phyloP scores from a whole-genome alignment of 2,113 vertebrate genomes.

The Oncorhynchus mykiss region DNA sequence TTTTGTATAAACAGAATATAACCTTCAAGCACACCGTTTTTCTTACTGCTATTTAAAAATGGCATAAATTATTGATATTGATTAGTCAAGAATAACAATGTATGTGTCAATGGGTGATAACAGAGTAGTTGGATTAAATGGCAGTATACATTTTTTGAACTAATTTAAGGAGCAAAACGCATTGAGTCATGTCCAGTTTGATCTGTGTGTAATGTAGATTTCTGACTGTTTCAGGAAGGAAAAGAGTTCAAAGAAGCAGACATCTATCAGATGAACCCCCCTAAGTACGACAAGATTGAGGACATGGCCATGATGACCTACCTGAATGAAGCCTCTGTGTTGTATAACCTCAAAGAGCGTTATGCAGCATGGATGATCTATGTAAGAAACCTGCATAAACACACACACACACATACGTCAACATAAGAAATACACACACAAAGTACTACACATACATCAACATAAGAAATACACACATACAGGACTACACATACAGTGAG shows the following conservation, averaged over 20 bases:
- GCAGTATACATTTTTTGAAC: too few species aligned
- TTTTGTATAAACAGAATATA: too few species aligned
- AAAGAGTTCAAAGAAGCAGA: constrained; percentile 7
- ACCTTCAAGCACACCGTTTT: too few species aligned
- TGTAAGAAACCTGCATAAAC: constrained; percentile 62
- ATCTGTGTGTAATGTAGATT: too few species aligned
- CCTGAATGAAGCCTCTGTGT: constrained; percentile 80
- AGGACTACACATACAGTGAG: too few species aligned
- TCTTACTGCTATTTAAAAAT: too few species aligned
- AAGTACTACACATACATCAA: not conserved
- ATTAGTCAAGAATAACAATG: too few species aligned
- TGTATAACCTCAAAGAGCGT: constrained; percentile 83
- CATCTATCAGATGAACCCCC: constrained; percentile 59
- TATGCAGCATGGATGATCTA: constrained; percentile 84
- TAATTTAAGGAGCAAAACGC: not conserved
- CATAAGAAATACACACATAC: too few species aligned
- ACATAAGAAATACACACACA: not conserved
- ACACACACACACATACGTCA: not conserved
- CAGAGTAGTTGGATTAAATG: too few species aligned
- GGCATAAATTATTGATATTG: too few species aligned
- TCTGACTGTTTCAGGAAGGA: not conserved
- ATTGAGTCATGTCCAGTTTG: too few species aligned
- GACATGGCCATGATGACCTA: constrained; percentile 93
- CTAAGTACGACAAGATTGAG: constrained; percentile 77
- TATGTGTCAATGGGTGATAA: too few species aligned